Conservation (phyloP, 2,888 invertebrate species). For the Chrysotoxum bicinctum region DNA sequence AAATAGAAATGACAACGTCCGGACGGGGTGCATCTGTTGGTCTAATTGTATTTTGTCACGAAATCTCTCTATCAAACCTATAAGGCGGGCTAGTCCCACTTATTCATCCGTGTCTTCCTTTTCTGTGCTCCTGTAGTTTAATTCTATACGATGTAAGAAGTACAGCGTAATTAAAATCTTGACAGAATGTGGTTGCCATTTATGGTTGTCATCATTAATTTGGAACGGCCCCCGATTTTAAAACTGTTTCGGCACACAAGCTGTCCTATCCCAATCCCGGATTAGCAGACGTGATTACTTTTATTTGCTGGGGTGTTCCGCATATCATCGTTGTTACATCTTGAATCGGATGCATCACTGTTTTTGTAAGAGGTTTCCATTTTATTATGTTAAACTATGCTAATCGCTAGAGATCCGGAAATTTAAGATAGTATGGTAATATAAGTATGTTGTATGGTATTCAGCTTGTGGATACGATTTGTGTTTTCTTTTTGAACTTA, state of each 20-base stretch:
- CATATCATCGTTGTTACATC: slow-evolving; percentile 29
- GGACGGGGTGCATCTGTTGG: slow-evolving; percentile 33
- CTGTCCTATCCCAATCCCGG: not conserved
- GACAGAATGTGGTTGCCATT: slow-evolving; percentile 53
- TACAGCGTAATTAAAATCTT: slow-evolving; percentile 63
- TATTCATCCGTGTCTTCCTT: not conserved
- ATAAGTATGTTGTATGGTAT: slow-evolving; percentile 34
- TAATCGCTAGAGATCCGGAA: slow-evolving; percentile 51
- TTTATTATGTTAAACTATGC: slow-evolving; percentile 61
- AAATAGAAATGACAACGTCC: slow-evolving; percentile 9
- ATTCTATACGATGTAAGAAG: not conserved
- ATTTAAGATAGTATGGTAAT: slow-evolving; percentile 60
- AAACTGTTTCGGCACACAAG: slow-evolving; percentile 37
- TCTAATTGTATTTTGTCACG: slow-evolving; percentile 80
- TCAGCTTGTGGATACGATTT: slow-evolving; percentile 7
- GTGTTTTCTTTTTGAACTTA: slow-evolving; percentile 10
- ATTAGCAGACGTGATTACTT: slow-evolving; percentile 28
- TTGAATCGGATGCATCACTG: slow-evolving; percentile 25
- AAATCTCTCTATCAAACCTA: slow-evolving; percentile 60
- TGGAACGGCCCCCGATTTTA: slow-evolving; percentile 44
- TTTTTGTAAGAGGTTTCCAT: slow-evolving; percentile 27
- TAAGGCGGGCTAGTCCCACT: slow-evolving; percentile 3
- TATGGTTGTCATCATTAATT: slow-evolving; percentile 67
- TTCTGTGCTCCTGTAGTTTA: not conserved
- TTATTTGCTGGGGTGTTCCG: slow-evolving; percentile 5